A percentile compares a stretch with the other conserved stretches of the same genome.
These are phyloP conservation scores for Panulirus ornatus DNA, from an alignment of 1,140 invertebrate species.

Conservation along the genomic window DNA sequence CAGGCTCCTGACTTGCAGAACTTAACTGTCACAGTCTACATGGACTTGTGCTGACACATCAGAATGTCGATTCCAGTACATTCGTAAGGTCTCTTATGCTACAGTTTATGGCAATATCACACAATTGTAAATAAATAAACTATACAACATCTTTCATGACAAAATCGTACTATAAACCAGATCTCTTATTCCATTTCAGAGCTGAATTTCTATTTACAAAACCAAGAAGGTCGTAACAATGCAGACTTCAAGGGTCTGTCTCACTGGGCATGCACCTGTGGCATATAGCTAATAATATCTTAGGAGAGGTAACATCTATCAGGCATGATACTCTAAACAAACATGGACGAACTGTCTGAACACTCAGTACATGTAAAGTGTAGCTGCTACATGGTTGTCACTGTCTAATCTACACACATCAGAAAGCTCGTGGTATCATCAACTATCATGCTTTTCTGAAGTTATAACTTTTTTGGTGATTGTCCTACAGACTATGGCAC, in stretches of 20 bases:
- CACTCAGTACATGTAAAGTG: slow-evolving; percentile 48
- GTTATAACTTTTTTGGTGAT: slow-evolving; percentile 15
- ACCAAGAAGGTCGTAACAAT: slow-evolving; percentile 42
- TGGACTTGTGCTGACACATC: not conserved
- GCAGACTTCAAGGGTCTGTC: slow-evolving; percentile 4
- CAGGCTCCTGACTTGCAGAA: slow-evolving; percentile 13
- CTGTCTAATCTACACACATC: slow-evolving; percentile 53
- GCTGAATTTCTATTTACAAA: slow-evolving; percentile 59
- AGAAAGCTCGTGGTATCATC: slow-evolving; percentile 63
- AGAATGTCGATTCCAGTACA: slow-evolving; percentile 20
- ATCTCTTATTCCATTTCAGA: slow-evolving; percentile 36
- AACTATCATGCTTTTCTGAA: slow-evolving; percentile 57
- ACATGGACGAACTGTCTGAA: slow-evolving; percentile 66
- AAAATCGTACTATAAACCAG: slow-evolving; percentile 52
- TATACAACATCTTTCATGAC: slow-evolving; percentile 65
- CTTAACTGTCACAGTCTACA: slow-evolving; percentile 4
- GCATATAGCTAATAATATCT: slow-evolving; percentile 36
- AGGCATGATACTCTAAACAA: slow-evolving; percentile 56
- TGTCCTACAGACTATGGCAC: slow-evolving; percentile 46
- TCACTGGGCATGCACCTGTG: slow-evolving; percentile 41
- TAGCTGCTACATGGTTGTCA: slow-evolving; percentile 21
- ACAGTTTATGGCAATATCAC: slow-evolving; percentile 66
- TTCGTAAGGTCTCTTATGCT: slow-evolving; percentile 38
- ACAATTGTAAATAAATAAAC: slow-evolving; percentile 69
- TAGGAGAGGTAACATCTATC: slow-evolving; percentile 61